Percentiles rank a stretch among this genome's conserved stretches.
Evolutionary conservation across 2,888 invertebrate genomes (phyloP).

Genomic region (Lottia scabra): DNA sequence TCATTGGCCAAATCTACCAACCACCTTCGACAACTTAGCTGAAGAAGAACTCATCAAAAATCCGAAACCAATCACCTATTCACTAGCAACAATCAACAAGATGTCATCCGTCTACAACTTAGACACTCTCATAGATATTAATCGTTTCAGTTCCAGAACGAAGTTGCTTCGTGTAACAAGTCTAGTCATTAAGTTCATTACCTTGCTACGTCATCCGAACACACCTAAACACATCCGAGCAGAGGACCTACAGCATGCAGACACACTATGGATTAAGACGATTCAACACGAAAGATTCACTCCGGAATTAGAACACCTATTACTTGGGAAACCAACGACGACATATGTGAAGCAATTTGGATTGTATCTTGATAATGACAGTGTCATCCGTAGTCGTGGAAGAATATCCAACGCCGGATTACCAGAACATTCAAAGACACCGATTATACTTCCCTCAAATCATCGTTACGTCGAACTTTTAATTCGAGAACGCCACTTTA

Average conservation of each 20-base stretch:
- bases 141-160: neutral
- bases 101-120: neutral
- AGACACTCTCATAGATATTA: neutral
- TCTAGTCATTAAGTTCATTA: neutral
- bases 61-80: neutral
- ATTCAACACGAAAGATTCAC: neutral
- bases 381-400: no score
- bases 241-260: neutral
- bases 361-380: no score
- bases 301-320: neutral
- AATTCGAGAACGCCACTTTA: no score
- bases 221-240: neutral
- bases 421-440: no score
- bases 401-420: no score
- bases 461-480: no score
- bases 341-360: no score
- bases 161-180: neutral
- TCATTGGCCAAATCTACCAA: neutral
- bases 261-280: neutral
- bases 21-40: neutral
- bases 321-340: no score
- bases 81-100: neutral
- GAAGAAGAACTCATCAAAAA: neutral
- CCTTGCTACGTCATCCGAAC: neutral
- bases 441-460: no score